Conservation (phyloP, 2,113 vertebrate species). For the Actenoides lindsayi region DNA sequence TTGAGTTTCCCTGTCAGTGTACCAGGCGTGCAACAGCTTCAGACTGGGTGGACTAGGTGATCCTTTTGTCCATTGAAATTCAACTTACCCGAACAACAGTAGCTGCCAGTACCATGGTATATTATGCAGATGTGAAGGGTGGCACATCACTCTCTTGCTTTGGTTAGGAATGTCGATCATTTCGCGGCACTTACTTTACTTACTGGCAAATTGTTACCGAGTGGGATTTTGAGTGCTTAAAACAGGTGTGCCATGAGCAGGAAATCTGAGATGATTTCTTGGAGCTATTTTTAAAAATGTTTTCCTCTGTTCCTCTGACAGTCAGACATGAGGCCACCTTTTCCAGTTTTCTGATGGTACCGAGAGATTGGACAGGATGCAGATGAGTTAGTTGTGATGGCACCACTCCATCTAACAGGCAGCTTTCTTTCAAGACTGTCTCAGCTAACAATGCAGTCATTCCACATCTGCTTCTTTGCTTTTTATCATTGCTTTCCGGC, state of each 20-base stretch:
- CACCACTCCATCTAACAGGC: not conserved
- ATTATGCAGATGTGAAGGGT: accelerated
- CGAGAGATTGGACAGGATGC: not conserved
- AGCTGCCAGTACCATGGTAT: not conserved
- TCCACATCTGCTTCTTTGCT: not conserved
- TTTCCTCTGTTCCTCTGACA: not conserved
- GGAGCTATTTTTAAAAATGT: not conserved
- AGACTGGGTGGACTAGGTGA: not conserved
- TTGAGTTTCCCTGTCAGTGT: not conserved
- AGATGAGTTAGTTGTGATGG: not conserved
- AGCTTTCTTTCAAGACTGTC: not conserved
- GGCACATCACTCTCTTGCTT: not conserved
- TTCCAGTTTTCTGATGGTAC: not conserved
- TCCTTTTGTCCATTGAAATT: not conserved
- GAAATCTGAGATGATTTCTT: not conserved
- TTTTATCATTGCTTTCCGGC: not conserved
- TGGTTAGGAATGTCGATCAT: not conserved
- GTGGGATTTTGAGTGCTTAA: not conserved
- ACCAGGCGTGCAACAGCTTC: not conserved
- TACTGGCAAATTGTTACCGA: not conserved
- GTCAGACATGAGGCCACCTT: not conserved
- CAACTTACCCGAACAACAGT: not conserved
- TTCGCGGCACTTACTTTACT: not conserved
- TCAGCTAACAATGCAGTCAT: not conserved
- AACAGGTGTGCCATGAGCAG: not conserved